Base-by-base conservation (phyloP, 2,113 vertebrate species). In the Sturnus vulgaris region DNA sequence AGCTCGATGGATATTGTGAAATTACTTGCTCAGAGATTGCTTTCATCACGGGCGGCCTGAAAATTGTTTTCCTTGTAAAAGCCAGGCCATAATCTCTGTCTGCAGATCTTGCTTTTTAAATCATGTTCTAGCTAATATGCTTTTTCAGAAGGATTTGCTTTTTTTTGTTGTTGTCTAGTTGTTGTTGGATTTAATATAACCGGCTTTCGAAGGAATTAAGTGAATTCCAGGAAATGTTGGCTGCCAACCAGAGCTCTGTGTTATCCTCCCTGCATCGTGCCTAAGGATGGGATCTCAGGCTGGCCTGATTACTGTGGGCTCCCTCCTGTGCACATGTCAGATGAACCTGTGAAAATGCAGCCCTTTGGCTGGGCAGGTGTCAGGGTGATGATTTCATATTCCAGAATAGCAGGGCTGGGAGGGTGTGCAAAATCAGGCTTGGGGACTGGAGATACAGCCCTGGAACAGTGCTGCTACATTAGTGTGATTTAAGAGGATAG, bases 31-130 rank as follows among this genome's bases (percentile, higher is more conserved):
- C 3, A 0, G 82, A 93, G 80, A 96, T 95, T 95, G 92, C 95
- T 96, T 97, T 97, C 94, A 93, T 77, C 86, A 77, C 1, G 0
- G 42, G 90, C 91, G 90, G 95, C 90, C 79, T 96, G 90, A 82
- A 97, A 96, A 96, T 96, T 96, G 92, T 95, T 96, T 96, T 95
- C 87, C 88, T 92, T 92, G 84, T 96, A 91, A 95, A 96, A 91
- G 64, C 37, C 69, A 75, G 79, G 30, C 68, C 64, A 13, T 96
- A 94, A 96, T 94, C 91, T 91, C 61, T 86, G 70, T 68, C 93
- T 93, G 90, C 92, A 82, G 82, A 94, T 93, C 95, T 93, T 85
- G 93, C 84, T 91, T 96, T 92, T 94, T 94, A 96, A 92, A 96
- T 92, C 91, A 59, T 76, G 88, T 88, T 95, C 92, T 65, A 95